phyloP scores from a whole-genome alignment of 2,797 vertebrate species.

The Tolypeutes matacus region DNA sequence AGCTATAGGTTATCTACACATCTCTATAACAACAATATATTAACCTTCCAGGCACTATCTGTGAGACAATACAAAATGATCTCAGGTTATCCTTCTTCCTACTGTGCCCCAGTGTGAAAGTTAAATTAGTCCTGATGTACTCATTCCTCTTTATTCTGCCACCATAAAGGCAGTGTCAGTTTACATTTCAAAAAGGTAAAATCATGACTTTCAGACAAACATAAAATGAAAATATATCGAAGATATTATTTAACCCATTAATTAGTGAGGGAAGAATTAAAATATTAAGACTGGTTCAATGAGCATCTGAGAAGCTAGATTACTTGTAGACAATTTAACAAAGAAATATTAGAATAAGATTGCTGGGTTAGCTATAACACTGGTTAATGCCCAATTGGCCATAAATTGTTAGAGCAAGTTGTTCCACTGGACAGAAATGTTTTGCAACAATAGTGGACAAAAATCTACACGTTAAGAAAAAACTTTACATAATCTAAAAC shows the following conservation, averaged over 20 bases:
- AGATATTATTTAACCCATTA: neutral
- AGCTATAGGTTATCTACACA: neutral
- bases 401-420: slow-evolving; percentile 1
- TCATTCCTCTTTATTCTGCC: neutral
- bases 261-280: neutral
- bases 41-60: neutral
- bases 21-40: neutral
- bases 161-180: neutral
- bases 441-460: neutral
- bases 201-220: neutral
- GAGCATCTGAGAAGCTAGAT: neutral
- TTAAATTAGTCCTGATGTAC: neutral
- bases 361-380: neutral
- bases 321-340: slow-evolving; percentile 28
- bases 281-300: neutral
- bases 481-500: neutral
- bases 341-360: slow-evolving; percentile 8
- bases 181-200: neutral
- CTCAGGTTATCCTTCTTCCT: neutral
- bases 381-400: neutral
- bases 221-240: neutral
- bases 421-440: neutral
- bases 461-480: neutral
- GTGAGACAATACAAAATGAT: neutral
- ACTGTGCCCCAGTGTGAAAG: neutral